phyloP scores from a whole-genome alignment of 2,888 invertebrate species.

The Aricia artaxerxes region DNA sequence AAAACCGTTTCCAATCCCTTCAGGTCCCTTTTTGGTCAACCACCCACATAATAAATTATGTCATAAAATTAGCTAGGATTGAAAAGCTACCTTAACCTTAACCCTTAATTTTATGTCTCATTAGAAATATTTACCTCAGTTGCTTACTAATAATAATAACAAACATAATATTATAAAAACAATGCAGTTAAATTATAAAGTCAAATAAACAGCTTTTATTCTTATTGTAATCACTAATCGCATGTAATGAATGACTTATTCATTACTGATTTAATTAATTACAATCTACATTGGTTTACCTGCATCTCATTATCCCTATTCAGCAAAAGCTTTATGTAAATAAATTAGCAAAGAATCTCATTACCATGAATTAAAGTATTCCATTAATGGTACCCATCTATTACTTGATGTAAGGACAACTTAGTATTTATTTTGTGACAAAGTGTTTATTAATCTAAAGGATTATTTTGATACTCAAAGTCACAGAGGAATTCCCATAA shows the following conservation, averaged over 20 bases:
- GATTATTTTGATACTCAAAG: neutral
- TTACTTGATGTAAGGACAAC: neutral
- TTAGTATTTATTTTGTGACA: neutral
- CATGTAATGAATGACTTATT: slow-evolving; percentile 11
- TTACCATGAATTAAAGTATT: slow-evolving; percentile 1
- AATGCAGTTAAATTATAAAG: too few relatives aligned
- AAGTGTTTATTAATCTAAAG: neutral
- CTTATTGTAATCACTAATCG: neutral
- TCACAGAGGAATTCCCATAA: neutral
- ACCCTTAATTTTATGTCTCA: too few relatives aligned
- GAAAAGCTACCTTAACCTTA: too few relatives aligned
- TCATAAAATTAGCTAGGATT: too few relatives aligned
- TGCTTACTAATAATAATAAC: too few relatives aligned
- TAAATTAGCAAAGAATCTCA: neutral
- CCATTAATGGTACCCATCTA: neutral
- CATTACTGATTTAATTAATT: slow-evolving; percentile 10
- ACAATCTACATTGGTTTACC: neutral
- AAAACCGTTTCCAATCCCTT: too few relatives aligned
- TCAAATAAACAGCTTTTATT: neutral
- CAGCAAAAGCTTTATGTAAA: slow-evolving; percentile 16
- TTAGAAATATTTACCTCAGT: too few relatives aligned
- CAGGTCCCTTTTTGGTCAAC: too few relatives aligned
- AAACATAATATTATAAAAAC: too few relatives aligned
- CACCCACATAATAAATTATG: too few relatives aligned
- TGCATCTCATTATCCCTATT: slow-evolving; percentile 9